Evolutionary conservation across 1,140 invertebrate genomes (phyloP), one percentile per base, ranked within the genome.

Genomic region (Leptopilina clavipes): DNA sequence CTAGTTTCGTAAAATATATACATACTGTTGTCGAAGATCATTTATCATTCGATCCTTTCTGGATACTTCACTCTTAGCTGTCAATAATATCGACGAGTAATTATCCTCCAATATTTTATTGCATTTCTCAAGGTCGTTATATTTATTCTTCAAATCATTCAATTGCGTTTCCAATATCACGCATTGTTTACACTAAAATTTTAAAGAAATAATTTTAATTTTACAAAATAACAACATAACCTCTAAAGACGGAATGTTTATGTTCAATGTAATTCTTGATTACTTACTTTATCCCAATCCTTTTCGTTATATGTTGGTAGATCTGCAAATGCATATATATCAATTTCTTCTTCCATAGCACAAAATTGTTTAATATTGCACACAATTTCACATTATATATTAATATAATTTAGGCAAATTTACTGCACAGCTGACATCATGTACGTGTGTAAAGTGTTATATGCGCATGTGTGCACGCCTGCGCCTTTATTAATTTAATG

Each of bases 31-130:
- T 73, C 88, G 86, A 6, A 92, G 79, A 56, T 91, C 86, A 9
- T 75, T 65, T 70, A 92, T 90, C 45, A 81, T 87, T 59, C 79
- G 82, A 76, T 92, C 89, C 77, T 92, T 92, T 14, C 91, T 81
- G 22, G 76, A 37, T 74, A 92, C 86, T 86, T 92, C 91, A 6
- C 85, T 82, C 77, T 86, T 89, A 0, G 91, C 91, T 19, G 91
- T 92, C 81, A 89, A 88, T 18, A 89, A 82, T 18, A 92, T 77
- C 10, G 90, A 90, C 5, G 89, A 90, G 17, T 91, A 79, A 81
- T 91, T 91, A 0, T 31, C 77, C 70, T 87, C 79, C 22, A 91
- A 82, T 12, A 75, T 83, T 59, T 81, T 70, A 12, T 89, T 88
- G 0, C 77, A 22, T 45, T 81, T 82, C 40, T 85, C 72, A 14